Evolutionary conservation across 2,888 invertebrate genomes (phyloP).

Genomic region (Campaea margaritaria): DNA sequence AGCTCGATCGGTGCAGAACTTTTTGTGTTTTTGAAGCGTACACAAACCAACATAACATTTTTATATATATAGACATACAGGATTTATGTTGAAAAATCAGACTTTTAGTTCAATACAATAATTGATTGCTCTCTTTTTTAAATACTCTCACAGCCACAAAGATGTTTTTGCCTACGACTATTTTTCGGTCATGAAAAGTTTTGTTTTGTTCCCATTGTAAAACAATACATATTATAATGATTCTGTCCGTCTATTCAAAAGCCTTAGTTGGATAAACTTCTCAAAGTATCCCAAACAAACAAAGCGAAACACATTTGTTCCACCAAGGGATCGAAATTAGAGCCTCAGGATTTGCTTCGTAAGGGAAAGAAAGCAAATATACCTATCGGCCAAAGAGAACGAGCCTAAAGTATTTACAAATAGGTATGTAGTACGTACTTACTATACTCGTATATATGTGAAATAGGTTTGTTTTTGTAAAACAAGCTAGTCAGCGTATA

Average conservation of each 20-base stretch:
- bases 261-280: slow-evolving; percentile 14
- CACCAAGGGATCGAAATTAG: slow-evolving; percentile 9
- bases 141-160: too few relatives aligned
- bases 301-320: slow-evolving; percentile 17
- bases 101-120: too few relatives aligned
- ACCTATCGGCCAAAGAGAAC: neutral
- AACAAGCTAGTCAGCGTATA: neutral
- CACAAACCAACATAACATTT: too few relatives aligned
- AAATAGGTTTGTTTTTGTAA: neutral
- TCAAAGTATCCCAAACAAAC: slow-evolving; percentile 27
- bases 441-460: too few relatives aligned
- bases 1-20: too few relatives aligned
- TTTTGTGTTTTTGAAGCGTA: too few relatives aligned
- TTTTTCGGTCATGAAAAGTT: neutral
- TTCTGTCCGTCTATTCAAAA: slow-evolving; percentile 4
- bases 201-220: neutral
- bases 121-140: too few relatives aligned
- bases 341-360: slow-evolving; percentile 15
- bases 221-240: slow-evolving; percentile 1
- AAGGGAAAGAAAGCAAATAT: slow-evolving; percentile 4
- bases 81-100: too few relatives aligned
- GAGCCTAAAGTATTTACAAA: neutral
- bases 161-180: too few relatives aligned
- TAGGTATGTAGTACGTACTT: neutral
- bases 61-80: too few relatives aligned